phyloP scores from a whole-genome alignment of 2,797 vertebrate species.

The Hybognathus amarus region DNA sequence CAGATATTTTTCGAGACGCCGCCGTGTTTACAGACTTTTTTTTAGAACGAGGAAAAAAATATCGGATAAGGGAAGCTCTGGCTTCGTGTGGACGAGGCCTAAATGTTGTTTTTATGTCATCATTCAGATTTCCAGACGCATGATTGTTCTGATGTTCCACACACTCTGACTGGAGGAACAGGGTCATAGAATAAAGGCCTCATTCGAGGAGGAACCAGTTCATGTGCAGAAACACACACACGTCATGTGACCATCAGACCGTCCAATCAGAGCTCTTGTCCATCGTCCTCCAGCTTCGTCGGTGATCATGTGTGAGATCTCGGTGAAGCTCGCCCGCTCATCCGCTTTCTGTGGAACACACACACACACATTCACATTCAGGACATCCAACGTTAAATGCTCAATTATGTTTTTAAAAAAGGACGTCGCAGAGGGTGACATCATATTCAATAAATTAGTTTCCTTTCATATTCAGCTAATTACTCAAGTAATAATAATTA shows the following conservation, averaged over 20 bases:
- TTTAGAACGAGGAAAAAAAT: too few relatives aligned
- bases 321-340: conserved; percentile 82
- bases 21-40: too few relatives aligned
- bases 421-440: too few relatives aligned
- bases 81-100: too few relatives aligned
- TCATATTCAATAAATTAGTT: too few relatives aligned
- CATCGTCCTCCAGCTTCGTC: conserved; percentile 82
- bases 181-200: neutral
- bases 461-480: too few relatives aligned
- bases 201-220: neutral
- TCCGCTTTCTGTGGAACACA: conserved; percentile 82
- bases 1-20: too few relatives aligned
- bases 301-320: conserved; percentile 78
- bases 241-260: conserved; percentile 4
- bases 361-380: too few relatives aligned
- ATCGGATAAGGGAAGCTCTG: too few relatives aligned
- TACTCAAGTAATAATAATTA: too few relatives aligned
- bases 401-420: too few relatives aligned
- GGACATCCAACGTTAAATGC: too few relatives aligned
- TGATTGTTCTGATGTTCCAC: neutral
- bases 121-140: neutral
- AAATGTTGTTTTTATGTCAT: neutral
- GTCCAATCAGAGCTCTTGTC: conserved; percentile 17
- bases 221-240: neutral
- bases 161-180: neutral